Conservation (phyloP, 2,888 invertebrate genomes). For the Ecdyonurus torrentis region DNA sequence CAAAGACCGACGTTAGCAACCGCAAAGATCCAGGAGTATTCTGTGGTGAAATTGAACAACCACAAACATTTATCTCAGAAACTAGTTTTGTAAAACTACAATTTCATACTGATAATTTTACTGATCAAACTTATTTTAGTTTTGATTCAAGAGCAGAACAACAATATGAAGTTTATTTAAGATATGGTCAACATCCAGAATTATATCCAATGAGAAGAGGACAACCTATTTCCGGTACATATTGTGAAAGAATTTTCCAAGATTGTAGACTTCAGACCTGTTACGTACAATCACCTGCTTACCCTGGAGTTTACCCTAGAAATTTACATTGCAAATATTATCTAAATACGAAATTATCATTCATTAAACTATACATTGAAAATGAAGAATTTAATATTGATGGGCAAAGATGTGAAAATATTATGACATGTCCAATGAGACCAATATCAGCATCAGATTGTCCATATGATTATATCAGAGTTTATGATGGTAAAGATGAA, state of each 20-base stretch:
- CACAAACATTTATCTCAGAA: constrained; percentile 87
- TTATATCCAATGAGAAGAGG: constrained; percentile 54
- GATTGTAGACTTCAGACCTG: constrained; percentile 77
- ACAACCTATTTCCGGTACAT: constrained; percentile 33
- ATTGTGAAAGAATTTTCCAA: constrained; percentile 73
- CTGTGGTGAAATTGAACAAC: constrained; percentile 86
- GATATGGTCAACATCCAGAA: constrained; percentile 89
- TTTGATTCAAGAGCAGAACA: constrained; percentile 79
- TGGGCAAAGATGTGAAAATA: constrained; percentile 83
- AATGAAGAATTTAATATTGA: constrained; percentile 90
- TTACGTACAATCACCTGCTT: constrained; percentile 86
- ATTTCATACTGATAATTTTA: constrained; percentile 85
- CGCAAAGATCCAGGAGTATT: constrained; percentile 78
- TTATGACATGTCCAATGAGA: constrained; percentile 87
- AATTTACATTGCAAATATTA: constrained; percentile 83
- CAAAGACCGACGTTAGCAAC: constrained; percentile 76
- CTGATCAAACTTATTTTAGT: constrained; percentile 78
- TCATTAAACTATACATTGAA: constrained; percentile 80
- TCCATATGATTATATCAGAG: constrained; percentile 18
- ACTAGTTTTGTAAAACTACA: constrained; percentile 83
- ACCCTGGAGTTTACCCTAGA: constrained; percentile 81
- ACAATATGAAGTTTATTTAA: constrained; percentile 73
- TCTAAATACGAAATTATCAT: constrained; percentile 72
- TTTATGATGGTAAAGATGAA: constrained; percentile 76
- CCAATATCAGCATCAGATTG: constrained; percentile 35